Base-by-base conservation (phyloP, 35 echinoderm and acorn worm species). In the Stichopus chloronotus region DNA sequence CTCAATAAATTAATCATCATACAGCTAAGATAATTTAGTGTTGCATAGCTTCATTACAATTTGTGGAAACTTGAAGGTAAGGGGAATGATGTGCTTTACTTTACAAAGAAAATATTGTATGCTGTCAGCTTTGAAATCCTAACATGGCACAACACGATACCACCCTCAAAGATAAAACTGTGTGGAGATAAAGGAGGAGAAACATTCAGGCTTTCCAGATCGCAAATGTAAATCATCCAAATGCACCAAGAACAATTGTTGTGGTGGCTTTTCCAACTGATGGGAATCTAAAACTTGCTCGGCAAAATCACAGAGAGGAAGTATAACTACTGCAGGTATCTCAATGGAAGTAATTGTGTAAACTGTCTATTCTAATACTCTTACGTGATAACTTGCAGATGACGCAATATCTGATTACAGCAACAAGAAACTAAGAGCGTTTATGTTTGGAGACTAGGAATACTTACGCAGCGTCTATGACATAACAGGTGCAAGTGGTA, bases 191-290 rank as follows among this genome's bases (percentile, higher is more conserved):
- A 95, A 58, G 91, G 94, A 30, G 91, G 87, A 53, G 91, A 23
- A 58, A 95, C 84, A 21, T 93, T 93, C 23, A 95, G 55, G 90
- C 76, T 43, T 89, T 93, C 13, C 94, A 93, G 86, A 52, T 93
- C 11, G 86, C 58, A 14, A 95, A 95, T 82, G 87, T 95, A 55
- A 20, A 81, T 12, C n/a, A 90, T 14, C 92, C 94, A 53, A 95
- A 95, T 76, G 23, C 90, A 9, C 91, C 81, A 5, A 52, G 55
- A 55, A 95, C 94, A 5, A 54, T 92, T 3, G 63, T 92, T 1
- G 19, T 87, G 0, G 76, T 56, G 43, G 63, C 81, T 10, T 95
- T 92, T 63, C 72, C 57, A 2, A 83, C 83, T 11, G 25, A 2
- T 16, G 12, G 54, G 14, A 93, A 88, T 24, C 16, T 88, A 53